Evolutionary conservation across 1,140 invertebrate genomes (phyloP), one percentile per base, ranked within the genome.

Genomic region (Gonioctena quinquepunctata): DNA sequence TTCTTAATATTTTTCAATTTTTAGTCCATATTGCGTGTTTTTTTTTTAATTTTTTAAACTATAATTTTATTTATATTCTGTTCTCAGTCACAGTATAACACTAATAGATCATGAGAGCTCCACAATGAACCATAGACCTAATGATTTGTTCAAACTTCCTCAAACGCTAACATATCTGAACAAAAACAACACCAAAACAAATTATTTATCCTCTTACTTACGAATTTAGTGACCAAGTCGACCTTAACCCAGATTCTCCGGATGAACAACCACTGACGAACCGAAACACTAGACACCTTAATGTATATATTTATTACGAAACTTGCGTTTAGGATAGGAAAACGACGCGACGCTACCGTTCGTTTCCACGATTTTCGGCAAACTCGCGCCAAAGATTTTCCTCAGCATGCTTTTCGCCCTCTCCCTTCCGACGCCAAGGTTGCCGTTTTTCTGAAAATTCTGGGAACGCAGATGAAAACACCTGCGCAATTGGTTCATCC

Each of bases 311-410:
- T 8, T 42, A 42, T 42, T 42, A 42, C 33, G 33, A 42, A 42
- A 42, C 33, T n/a, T n/a, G 33, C 16, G 33, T 42, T 56, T 6
- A 19, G 3, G 11, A 8, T 3, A 19, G 52, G 11, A 19, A 56
- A 19, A 56, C 3, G 22, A 56, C 56, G 56, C 21, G 25, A 59
- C n/a, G 56, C 56, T 59, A 25, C 61, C 61, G 61, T 3, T 63
- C 61, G n/a, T 13, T n/a, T 42, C 23, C 18, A 49, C 61, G 42
- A 18, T 49, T 28, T 28, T 49, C 18, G 33, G 18, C 42, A 63
- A 63, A 63, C 61, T 63, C 61, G 13, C 61, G 61, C 61, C 33
- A 25, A 63, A 63, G 18, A 13, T 28, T 49, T 22, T 42, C 23
- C 61, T 13, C 61, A 13, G 33, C 28, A 23, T 48, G 27, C 28